Conservation (phyloP, 2,797 vertebrate species). For the Epinephelus malabaricus region DNA sequence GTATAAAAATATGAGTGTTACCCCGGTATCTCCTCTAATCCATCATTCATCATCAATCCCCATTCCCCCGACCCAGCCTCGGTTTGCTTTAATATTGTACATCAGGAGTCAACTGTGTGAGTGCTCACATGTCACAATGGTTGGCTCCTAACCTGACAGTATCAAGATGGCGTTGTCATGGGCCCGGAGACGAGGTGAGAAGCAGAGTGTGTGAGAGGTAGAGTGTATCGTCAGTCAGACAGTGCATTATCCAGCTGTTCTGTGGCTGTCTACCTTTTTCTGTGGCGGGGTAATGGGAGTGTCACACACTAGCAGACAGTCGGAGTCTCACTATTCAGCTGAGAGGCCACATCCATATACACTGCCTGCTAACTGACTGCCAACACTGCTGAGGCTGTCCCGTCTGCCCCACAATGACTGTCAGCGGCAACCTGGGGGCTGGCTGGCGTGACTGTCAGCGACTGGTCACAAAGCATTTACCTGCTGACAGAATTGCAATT, state of each 20-base stretch:
- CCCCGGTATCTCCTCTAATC: constrained; percentile 49
- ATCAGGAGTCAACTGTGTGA: constrained; percentile 59
- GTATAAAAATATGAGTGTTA: constrained; percentile 45
- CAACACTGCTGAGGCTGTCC: constrained; percentile 80
- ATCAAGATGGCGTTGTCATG: constrained; percentile 77
- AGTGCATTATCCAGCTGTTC: constrained; percentile 89
- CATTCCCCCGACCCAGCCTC: constrained; percentile 13
- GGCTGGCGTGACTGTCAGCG: constrained; percentile 93
- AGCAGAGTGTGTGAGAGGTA: constrained; percentile 66
- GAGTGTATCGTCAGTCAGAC: constrained; percentile 81
- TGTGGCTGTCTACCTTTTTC: constrained; percentile 85
- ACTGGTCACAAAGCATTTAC: constrained; percentile 97
- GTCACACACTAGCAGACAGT: constrained; percentile 86
- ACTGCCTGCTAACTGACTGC: constrained; percentile 86
- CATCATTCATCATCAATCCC: constrained; percentile 63
- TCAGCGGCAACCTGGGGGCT: constrained; percentile 89
- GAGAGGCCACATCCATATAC: constrained; percentile 91
- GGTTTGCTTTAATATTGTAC: constrained; percentile 62
- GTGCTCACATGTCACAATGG: constrained; percentile 64
- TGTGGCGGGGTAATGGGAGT: constrained; percentile 88
- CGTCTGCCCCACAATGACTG: constrained; percentile 90
- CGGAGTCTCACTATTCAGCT: constrained; percentile 87
- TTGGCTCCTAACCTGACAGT: constrained; percentile 71
- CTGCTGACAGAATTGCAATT: constrained; percentile 99
- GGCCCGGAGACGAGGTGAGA: constrained; percentile 75